These are phyloP conservation scores for Enteromius trimaculatus DNA, from an alignment of 2,797 vertebrate genomes.

Conservation along the genomic window DNA sequence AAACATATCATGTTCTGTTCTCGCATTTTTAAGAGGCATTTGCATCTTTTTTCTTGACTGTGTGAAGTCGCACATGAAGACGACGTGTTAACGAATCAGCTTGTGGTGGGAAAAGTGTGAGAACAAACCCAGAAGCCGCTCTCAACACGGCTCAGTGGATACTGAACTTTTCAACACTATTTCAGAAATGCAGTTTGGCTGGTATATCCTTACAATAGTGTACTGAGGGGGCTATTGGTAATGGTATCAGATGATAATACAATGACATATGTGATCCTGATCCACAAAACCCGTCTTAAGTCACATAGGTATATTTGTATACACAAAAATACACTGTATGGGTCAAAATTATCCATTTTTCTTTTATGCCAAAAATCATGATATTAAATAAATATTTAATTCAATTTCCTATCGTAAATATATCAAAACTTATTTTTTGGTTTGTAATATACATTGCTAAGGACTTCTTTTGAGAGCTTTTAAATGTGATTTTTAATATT, in stretches of 20 bases:
- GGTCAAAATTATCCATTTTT: background rate
- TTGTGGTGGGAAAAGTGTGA: slow-evolving; percentile 25
- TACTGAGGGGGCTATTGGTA: background rate
- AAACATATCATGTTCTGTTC: slow-evolving; percentile 18
- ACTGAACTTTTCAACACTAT: slow-evolving; percentile 14
- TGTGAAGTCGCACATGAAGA: slow-evolving; percentile 37
- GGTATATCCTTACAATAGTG: background rate
- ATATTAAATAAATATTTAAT: background rate
- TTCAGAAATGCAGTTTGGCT: slow-evolving; percentile 8
- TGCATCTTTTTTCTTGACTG: slow-evolving; percentile 8
- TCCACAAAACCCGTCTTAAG: background rate
- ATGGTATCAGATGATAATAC: slow-evolving; percentile 3
- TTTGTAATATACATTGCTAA: too few species aligned
- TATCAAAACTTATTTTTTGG: too few species aligned
- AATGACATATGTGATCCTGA: background rate
- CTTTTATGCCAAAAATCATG: background rate
- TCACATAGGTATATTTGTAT: background rate
- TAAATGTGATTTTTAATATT: too few species aligned
- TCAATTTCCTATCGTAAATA: too few species aligned
- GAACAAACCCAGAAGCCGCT: background rate
- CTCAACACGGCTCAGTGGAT: background rate
- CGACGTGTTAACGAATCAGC: slow-evolving; percentile 36
- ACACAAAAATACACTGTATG: background rate
- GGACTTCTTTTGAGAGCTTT: too few species aligned
- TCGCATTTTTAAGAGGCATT: background rate